Conservation (phyloP, 2,888 invertebrate species). For the Ametastegia equiseti region DNA sequence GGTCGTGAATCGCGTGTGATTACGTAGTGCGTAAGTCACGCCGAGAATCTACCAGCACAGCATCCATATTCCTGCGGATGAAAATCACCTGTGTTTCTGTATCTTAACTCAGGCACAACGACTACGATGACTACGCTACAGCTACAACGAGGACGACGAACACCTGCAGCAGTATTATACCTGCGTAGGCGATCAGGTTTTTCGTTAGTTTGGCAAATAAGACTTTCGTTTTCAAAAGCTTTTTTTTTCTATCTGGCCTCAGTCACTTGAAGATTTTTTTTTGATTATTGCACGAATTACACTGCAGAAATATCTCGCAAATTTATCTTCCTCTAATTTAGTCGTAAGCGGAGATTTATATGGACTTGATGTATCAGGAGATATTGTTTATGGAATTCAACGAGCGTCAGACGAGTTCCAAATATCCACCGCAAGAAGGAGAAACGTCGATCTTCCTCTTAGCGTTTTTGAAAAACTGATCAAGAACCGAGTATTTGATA, state of each 20-base stretch:
- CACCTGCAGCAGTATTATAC: slow-evolving; percentile 1
- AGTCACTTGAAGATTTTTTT: not conserved
- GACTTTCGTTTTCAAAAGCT: slow-evolving; percentile 18
- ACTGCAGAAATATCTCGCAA: no score
- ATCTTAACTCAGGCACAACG: slow-evolving; percentile 14
- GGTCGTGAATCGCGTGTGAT: not conserved
- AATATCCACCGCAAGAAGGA: not conserved
- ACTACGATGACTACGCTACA: no score
- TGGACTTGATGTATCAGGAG: no score
- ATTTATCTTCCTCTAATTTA: not conserved
- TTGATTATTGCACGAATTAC: no score
- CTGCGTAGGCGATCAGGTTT: slow-evolving; percentile 44
- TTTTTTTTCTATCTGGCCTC: not conserved
- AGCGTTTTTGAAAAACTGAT: not conserved
- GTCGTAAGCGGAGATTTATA: no score
- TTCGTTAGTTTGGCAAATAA: slow-evolving; percentile 17
- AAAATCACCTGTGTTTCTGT: slow-evolving; percentile 43
- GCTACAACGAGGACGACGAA: not conserved
- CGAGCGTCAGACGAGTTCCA: not conserved
- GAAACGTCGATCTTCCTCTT: not conserved
- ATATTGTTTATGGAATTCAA: no score
- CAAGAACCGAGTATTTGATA: not conserved
- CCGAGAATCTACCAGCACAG: slow-evolving; percentile 27
- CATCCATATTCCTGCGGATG: slow-evolving; percentile 25
- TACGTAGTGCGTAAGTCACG: slow-evolving; percentile 37